phyloP scores from a whole-genome alignment of 1,140 invertebrate genomes.

The Lineus longissimus region DNA sequence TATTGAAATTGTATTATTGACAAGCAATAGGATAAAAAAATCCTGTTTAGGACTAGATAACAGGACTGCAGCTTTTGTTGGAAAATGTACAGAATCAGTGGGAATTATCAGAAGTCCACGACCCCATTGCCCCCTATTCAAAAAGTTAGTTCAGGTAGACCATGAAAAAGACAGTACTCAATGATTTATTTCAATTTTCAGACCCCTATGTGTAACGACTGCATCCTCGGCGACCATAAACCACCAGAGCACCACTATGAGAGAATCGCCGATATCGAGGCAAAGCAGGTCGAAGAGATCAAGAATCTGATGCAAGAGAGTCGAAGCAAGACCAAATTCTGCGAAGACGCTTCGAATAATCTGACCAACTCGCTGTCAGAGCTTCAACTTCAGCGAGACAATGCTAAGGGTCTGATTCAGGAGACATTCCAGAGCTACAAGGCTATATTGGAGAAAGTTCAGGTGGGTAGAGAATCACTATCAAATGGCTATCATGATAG shows the following conservation, averaged over 20 bases:
- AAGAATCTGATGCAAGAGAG: conserved; percentile 68
- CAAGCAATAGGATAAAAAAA: too few relatives aligned
- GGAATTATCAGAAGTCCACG: too few relatives aligned
- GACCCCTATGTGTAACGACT: conserved; percentile 88
- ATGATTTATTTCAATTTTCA: conserved; percentile 7
- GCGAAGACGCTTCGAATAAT: conserved; percentile 68
- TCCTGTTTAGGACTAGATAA: too few relatives aligned
- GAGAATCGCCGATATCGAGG: conserved; percentile 47
- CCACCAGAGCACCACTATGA: conserved; percentile 75
- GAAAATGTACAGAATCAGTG: too few relatives aligned
- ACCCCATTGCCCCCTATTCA: too few relatives aligned
- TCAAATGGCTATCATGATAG: neutral
- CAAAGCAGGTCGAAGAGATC: conserved; percentile 71
- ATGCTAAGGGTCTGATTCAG: conserved; percentile 77
- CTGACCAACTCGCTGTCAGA: conserved; percentile 77
- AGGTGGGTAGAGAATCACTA: conserved; percentile 38
- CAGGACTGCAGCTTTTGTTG: too few relatives aligned
- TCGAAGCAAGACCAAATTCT: conserved; percentile 66
- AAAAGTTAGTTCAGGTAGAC: too few relatives aligned
- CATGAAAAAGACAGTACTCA: too few relatives aligned
- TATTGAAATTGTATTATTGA: too few relatives aligned
- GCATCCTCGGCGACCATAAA: conserved; percentile 76
- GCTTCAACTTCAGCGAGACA: conserved; percentile 77
- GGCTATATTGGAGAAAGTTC: conserved; percentile 72
- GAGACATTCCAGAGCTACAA: conserved; percentile 78